Conservation (phyloP, 2,113 vertebrate species). For the Spheniscus mendiculus region DNA sequence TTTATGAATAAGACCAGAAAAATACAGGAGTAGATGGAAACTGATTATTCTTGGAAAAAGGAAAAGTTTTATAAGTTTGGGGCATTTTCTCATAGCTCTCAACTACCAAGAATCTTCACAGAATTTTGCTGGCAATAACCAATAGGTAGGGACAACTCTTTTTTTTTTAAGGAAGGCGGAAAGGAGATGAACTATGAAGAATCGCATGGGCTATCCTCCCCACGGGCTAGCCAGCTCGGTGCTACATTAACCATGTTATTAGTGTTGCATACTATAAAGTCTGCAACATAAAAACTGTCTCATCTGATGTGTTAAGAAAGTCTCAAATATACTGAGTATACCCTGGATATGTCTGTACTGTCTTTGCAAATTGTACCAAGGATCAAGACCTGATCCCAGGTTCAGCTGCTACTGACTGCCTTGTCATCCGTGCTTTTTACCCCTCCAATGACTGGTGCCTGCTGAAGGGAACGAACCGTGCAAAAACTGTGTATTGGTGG, state of each 20-base stretch:
- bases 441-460: background rate
- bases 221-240: background rate
- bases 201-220: background rate
- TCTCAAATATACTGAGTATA: background rate
- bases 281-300: background rate
- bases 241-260: background rate
- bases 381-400: background rate
- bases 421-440: background rate
- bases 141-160: background rate
- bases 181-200: background rate
- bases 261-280: background rate
- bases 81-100: background rate
- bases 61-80: background rate
- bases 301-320: background rate
- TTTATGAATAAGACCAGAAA: background rate
- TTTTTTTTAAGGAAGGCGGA: background rate
- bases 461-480: background rate
- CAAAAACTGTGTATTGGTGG: background rate
- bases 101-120: background rate
- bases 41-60: background rate
- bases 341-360: fast-evolving
- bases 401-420: background rate
- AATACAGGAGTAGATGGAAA: background rate
- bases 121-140: background rate
- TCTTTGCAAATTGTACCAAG: background rate